Base-by-base conservation (phyloP, 2,888 invertebrate genomes). In the Drosophila quinaria region DNA sequence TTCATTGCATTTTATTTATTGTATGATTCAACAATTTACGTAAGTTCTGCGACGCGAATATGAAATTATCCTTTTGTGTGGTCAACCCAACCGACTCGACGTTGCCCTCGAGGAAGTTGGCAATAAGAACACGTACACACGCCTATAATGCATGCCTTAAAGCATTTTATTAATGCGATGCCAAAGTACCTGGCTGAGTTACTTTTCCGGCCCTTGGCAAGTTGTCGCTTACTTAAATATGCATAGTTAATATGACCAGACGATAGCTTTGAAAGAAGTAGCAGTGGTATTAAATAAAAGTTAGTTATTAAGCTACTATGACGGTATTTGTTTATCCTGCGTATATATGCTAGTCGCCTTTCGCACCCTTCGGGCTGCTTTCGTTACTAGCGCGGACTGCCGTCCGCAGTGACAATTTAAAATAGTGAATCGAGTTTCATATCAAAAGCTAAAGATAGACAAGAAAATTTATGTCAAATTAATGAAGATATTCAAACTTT, bases 1-100 rank as follows among this genome's bases (percentile, higher is more conserved):
- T 81, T 84, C 84, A 72, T 81, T 78, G 78, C 78, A 72, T 80
- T 74, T n/a, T n/a, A n/a, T n/a, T n/a, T n/a, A n/a, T n/a, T n/a
- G n/a, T n/a, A n/a, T n/a, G n/a, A n/a, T n/a, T 83, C 78, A 80
- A 80, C 75, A 80, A 80, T 83, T 80, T 80, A 87, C 78, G 66
- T 74, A 74, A 80, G 87, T 80, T 86, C 69, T 70, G 75, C 84
- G 74, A 80, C 70, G 84, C 78, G 83, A 83, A 83, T 80, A 72
- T 78, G 73, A 83, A 83, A 83, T 86, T 80, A 76, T 80, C 84
- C 75, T 69, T 74, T 83, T 75, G 67, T 71, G 51, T 35, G 51
- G 37, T 44, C 33, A 65, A 31, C 35, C 47, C 47, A 35, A 39
- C 35, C 50, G 29, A 39, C 39, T 22, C 37, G 29, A 29, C 51